These are phyloP conservation scores for Battus philenor DNA, from an alignment of 1,140 invertebrate species.

Conservation along the genomic window DNA sequence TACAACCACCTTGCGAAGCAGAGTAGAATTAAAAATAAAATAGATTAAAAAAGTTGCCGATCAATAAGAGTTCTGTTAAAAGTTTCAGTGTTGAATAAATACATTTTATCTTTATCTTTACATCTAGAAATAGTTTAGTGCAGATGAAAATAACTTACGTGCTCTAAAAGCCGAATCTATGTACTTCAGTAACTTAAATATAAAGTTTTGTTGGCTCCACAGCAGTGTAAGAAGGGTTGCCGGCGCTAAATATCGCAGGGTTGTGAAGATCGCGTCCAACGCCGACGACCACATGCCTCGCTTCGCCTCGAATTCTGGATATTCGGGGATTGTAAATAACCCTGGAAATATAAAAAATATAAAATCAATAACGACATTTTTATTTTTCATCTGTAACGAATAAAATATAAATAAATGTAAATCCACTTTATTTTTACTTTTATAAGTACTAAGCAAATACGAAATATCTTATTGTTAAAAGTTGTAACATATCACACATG, in stretches of 20 bases:
- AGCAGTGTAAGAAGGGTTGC: slow-evolving; percentile 64
- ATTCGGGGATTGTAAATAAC: slow-evolving; percentile 64
- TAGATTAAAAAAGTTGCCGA: no score
- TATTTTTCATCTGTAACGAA: no score
- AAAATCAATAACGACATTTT: no score
- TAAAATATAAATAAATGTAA: neutral
- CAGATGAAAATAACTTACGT: slow-evolving; percentile 38
- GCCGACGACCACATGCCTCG: slow-evolving; percentile 70
- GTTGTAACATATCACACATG: no score
- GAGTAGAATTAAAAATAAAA: no score
- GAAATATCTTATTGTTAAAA: no score
- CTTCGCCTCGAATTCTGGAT: slow-evolving; percentile 49
- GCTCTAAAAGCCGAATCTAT: slow-evolving; percentile 67
- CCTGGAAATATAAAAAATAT: slow-evolving; percentile 37
- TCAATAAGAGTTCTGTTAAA: no score
- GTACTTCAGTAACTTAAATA: slow-evolving; percentile 64
- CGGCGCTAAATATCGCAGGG: slow-evolving; percentile 68
- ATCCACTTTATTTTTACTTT: no score
- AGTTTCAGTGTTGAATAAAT: no score
- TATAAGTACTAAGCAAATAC: no score
- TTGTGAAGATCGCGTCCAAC: slow-evolving; percentile 55
- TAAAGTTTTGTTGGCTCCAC: slow-evolving; percentile 66
- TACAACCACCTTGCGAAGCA: no score
- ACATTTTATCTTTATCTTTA: no score
- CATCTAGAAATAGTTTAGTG: neutral